These are phyloP conservation scores for Fundulus diaphanus DNA, from an alignment of 2,797 vertebrate species.

Conservation along the genomic window DNA sequence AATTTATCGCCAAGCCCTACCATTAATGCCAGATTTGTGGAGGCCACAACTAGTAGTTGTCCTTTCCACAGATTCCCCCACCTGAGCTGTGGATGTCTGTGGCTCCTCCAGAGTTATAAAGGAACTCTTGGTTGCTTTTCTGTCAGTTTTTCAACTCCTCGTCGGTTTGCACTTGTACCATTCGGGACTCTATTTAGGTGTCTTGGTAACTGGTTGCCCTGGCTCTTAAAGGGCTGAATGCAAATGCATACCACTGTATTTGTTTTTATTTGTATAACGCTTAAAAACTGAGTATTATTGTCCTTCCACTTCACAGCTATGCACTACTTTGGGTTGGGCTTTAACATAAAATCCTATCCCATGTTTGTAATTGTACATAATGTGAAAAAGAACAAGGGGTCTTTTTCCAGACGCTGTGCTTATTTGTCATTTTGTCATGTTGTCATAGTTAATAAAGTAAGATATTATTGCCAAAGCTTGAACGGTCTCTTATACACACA, in stretches of 20 bases:
- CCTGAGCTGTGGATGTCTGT: background rate
- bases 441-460: slow-evolving; percentile 7
- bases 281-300: background rate
- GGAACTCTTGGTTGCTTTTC: background rate
- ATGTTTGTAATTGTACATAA: background rate
- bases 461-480: slow-evolving; percentile 6
- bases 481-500: background rate
- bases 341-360: background rate
- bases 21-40: too few species aligned
- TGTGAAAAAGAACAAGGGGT: background rate
- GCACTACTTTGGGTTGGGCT: background rate
- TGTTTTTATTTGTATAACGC: background rate
- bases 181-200: background rate
- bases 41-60: background rate
- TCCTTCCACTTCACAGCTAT: background rate
- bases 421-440: slow-evolving; percentile 6
- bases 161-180: background rate
- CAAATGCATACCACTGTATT: background rate
- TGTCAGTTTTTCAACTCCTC: background rate
- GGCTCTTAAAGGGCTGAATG: background rate
- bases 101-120: background rate
- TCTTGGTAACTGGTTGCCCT: background rate
- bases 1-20: too few species aligned
- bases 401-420: background rate
- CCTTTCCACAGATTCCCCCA: background rate